Percentiles rank a stretch among this genome's conserved stretches.
phyloP scores from a whole-genome alignment of 2,797 vertebrate species.

The Sternarchorhynchus goeldii region DNA sequence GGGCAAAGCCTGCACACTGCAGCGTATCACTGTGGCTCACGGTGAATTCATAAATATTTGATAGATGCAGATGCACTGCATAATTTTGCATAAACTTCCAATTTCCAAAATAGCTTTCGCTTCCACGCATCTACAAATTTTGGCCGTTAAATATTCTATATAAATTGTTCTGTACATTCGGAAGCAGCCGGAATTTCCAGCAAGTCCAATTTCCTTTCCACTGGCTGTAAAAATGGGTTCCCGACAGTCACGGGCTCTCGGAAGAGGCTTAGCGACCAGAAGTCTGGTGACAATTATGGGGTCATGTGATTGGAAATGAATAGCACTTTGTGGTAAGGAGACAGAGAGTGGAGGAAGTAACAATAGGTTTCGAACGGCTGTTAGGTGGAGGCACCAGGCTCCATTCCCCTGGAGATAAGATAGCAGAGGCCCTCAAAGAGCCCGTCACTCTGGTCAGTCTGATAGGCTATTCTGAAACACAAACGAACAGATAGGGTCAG shows the following conservation, averaged over 20 bases:
- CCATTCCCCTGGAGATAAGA: conserved; percentile 41
- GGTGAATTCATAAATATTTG: conserved; percentile 25
- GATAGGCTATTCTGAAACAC: conserved; percentile 20
- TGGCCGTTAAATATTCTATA: background rate
- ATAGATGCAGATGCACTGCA: conserved; percentile 14
- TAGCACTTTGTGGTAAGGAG: conserved; percentile 49
- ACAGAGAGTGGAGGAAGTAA: conserved; percentile 37
- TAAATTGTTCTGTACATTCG: background rate
- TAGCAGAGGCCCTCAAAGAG: conserved; percentile 30
- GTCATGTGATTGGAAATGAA: conserved; percentile 54
- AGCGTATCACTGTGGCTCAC: conserved; percentile 1
- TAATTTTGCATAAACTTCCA: conserved; percentile 19
- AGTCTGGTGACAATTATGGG: conserved; percentile 48
- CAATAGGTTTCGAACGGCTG: conserved; percentile 44
- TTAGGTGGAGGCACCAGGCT: conserved; percentile 45
- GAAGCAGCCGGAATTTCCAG: background rate
- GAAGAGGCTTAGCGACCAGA: conserved; percentile 34
- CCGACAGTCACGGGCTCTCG: conserved; percentile 1
- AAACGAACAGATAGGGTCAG: conserved; percentile 35
- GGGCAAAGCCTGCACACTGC: background rate
- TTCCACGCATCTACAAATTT: background rate
- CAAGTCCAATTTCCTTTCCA: background rate
- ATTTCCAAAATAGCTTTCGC: conserved; percentile 15
- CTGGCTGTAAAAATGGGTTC: background rate
- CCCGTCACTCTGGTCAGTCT: conserved; percentile 43